A percentile compares a stretch with the other conserved stretches of the same genome.
Conservation (phyloP, 2,113 vertebrate genomes). For the Pleuronectes platessa region DNA sequence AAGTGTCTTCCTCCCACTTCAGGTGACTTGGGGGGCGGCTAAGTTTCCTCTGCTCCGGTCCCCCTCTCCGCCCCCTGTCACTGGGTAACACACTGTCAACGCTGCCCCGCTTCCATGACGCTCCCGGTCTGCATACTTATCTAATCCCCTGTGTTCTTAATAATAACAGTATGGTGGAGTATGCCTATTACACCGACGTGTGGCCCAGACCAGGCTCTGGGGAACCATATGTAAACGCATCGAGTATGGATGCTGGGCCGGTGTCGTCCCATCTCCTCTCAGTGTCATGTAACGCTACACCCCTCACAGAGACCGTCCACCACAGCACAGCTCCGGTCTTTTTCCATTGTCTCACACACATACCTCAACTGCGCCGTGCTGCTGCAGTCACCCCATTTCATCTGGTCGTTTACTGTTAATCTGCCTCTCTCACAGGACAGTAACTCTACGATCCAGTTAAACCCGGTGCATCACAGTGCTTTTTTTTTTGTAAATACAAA, state of each 20-base stretch:
- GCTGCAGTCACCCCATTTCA: background rate
- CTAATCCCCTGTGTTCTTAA: conserved; percentile 21
- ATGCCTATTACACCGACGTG: background rate
- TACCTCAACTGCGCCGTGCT: conserved; percentile 14
- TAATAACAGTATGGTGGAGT: background rate
- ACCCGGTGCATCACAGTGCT: no score
- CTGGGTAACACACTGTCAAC: background rate
- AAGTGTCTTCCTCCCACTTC: no score
- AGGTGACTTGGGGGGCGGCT: background rate
- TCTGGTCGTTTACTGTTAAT: background rate
- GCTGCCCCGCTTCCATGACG: conserved; percentile 25
- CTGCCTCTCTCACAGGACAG: background rate
- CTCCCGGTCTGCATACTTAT: conserved; percentile 21
- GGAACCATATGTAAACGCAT: background rate
- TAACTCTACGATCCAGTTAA: background rate
- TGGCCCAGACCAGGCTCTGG: background rate
- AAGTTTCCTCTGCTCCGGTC: conserved; percentile 11
- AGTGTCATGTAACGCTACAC: conserved; percentile 61
- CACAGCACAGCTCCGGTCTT: conserved; percentile 31
- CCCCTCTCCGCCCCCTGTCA: conserved; percentile 4
- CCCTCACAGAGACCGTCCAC: conserved; percentile 17
- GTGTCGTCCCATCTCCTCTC: conserved; percentile 44
- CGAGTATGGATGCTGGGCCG: conserved; percentile 12
- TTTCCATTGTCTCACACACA: conserved; percentile 55
- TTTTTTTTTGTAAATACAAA: no score